Conservation (phyloP, 1,140 invertebrate genomes). For the Drosophila lacertosa region DNA sequence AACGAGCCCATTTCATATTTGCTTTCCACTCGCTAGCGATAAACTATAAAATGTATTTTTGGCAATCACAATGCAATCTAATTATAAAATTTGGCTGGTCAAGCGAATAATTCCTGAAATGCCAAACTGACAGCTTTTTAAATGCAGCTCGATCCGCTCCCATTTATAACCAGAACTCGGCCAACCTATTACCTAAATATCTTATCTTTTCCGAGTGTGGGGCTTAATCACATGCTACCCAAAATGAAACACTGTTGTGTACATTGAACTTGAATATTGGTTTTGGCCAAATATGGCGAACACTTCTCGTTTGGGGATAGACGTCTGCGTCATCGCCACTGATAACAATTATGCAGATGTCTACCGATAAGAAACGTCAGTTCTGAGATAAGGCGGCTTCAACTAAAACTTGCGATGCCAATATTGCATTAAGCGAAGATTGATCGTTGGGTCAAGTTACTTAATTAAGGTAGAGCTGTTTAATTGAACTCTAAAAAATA, state of each 20-base stretch:
- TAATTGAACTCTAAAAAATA: no score
- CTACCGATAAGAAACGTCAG: not conserved
- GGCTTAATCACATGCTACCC: conserved; percentile 30
- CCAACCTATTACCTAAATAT: not conserved
- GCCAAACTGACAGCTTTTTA: conserved; percentile 11
- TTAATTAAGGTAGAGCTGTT: no score
- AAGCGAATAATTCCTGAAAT: conserved; percentile 3
- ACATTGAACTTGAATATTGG: conserved; percentile 23
- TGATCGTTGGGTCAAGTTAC: no score
- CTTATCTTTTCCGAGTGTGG: conserved; percentile 21
- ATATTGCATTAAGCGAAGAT: no score
- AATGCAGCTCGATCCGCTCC: conserved; percentile 6
- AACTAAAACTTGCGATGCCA: no score
- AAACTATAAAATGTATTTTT: conserved; percentile 26
- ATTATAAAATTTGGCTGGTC: conserved; percentile 21
- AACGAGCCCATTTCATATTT: conserved; percentile 10
- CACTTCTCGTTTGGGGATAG: conserved; percentile 8
- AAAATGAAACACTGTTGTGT: not conserved
- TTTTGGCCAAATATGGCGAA: conserved; percentile 5
- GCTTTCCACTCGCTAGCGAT: conserved; percentile 13
- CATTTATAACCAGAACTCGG: not conserved
- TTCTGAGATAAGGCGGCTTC: no score
- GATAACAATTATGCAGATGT: conserved; percentile 9
- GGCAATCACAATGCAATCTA: conserved; percentile 34
- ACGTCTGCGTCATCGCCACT: conserved; percentile 2